A percentile compares a stretch with the other conserved stretches of the same genome.
These are phyloP conservation scores for Mastomys natalensis DNA, from an alignment of 2,113 vertebrate species.

Conservation along the genomic window DNA sequence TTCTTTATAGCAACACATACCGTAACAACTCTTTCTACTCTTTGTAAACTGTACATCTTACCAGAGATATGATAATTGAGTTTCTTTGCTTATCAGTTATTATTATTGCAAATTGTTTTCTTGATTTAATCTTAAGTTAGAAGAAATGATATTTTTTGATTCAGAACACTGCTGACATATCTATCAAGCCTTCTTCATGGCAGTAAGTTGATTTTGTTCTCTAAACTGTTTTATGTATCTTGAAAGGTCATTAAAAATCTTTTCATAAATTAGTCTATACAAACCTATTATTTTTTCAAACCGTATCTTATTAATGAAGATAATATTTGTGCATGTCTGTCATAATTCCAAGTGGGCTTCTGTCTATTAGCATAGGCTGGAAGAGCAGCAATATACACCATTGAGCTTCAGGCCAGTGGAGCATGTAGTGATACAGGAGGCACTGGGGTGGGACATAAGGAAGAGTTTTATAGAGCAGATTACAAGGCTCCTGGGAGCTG, in stretches of 20 bases:
- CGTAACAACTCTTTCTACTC: not conserved
- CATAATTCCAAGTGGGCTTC: slow-evolving; percentile 60
- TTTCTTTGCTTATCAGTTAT: not conserved
- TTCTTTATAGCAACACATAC: not conserved
- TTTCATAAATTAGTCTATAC: slow-evolving; percentile 2
- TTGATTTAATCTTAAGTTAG: not conserved
- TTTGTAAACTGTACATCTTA: not conserved
- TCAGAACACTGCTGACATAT: not conserved
- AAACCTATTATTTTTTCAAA: slow-evolving; percentile 16
- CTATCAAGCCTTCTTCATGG: not conserved
- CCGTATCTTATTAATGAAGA: slow-evolving; percentile 13
- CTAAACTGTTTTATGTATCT: slow-evolving; percentile 38
- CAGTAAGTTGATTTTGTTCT: slow-evolving; percentile 6
- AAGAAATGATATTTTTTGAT: not conserved
- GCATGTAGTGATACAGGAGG: slow-evolving; percentile 46
- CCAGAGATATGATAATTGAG: not conserved
- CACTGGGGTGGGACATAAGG: slow-evolving; percentile 45
- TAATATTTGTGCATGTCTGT: slow-evolving; percentile 42
- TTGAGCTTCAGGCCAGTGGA: slow-evolving; percentile 30
- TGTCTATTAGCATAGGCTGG: slow-evolving; percentile 48
- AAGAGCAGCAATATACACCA: slow-evolving; percentile 14
- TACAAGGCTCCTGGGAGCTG: slow-evolving; percentile 72
- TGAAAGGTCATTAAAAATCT: slow-evolving; percentile 38
- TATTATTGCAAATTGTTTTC: not conserved
- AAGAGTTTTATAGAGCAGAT: slow-evolving; percentile 73